These are phyloP conservation scores for Druon quercuslanigerum DNA, from an alignment of 1,140 invertebrate genomes.

Conservation along the genomic window DNA sequence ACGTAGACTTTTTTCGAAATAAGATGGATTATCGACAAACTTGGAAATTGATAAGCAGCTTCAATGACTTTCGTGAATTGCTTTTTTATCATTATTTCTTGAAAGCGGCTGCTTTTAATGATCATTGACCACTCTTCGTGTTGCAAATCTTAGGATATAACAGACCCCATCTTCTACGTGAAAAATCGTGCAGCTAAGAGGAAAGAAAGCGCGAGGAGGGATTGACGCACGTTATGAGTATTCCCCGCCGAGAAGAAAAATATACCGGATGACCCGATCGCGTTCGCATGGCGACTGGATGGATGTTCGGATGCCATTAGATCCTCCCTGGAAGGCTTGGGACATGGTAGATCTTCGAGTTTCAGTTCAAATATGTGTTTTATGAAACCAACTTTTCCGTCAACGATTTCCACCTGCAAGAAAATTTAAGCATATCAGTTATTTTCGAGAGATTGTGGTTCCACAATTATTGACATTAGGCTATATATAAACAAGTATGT, in stretches of 20 bases:
- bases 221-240: conserved; percentile 53
- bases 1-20: not conserved
- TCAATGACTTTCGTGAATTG: not conserved
- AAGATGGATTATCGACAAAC: not conserved
- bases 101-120: not conserved
- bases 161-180: conserved; percentile 58
- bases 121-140: not conserved
- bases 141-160: not conserved
- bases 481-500: no score
- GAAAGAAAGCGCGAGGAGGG: conserved; percentile 52
- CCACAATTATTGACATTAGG: not conserved
- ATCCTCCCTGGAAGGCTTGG: conserved; percentile 73
- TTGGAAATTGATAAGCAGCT: conserved; percentile 16
- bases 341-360: conserved; percentile 81
- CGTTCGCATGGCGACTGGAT: conserved; percentile 65
- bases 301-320: conserved; percentile 73
- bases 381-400: conserved; percentile 60
- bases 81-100: conserved; percentile 4
- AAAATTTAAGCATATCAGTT: conserved; percentile 25
- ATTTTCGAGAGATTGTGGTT: not conserved
- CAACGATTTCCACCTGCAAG: conserved; percentile 59
- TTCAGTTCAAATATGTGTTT: conserved; percentile 79
- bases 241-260: conserved; percentile 60
- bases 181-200: conserved; percentile 53
- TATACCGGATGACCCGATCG: conserved; percentile 59